phyloP scores from a whole-genome alignment of 2,888 invertebrate species.

The Rhingia rostrata region DNA sequence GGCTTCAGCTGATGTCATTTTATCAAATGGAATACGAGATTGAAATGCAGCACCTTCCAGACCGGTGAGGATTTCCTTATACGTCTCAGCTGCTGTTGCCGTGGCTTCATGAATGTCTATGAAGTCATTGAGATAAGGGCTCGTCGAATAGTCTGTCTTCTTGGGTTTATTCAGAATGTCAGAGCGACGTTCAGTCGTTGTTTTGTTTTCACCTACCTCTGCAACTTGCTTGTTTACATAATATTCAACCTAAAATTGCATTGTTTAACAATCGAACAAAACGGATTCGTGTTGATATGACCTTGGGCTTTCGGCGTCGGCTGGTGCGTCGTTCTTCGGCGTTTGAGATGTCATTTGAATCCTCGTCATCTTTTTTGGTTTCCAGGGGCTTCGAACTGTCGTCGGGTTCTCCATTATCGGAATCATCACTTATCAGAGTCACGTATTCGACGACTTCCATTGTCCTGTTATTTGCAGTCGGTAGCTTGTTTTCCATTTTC shows the following conservation, averaged over 20 bases:
- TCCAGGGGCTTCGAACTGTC: slow-evolving; percentile 43
- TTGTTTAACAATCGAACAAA: background rate
- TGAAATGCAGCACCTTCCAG: slow-evolving; percentile 97
- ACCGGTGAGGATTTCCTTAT: slow-evolving; percentile 80
- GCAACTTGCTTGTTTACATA: slow-evolving; percentile 71
- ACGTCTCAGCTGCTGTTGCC: slow-evolving; percentile 79
- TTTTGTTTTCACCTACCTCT: slow-evolving; percentile 52
- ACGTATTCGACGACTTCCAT: slow-evolving; percentile 80
- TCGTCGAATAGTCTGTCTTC: slow-evolving; percentile 75
- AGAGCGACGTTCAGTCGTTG: slow-evolving; percentile 65
- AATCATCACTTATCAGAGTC: slow-evolving; percentile 82
- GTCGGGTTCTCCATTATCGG: slow-evolving; percentile 76
- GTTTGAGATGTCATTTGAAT: slow-evolving; percentile 79
- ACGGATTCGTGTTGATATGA: slow-evolving; percentile 40
- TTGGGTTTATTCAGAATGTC: slow-evolving; percentile 72
- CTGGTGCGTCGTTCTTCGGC: slow-evolving; percentile 81
- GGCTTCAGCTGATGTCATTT: slow-evolving; percentile 96
- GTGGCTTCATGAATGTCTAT: slow-evolving; percentile 75
- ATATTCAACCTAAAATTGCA: slow-evolving; percentile 75
- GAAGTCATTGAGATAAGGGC: slow-evolving; percentile 76
- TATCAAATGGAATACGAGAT: slow-evolving; percentile 96
- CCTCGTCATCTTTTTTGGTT: slow-evolving; percentile 79
- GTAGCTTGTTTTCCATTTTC: slow-evolving; percentile 61
- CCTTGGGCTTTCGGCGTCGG: slow-evolving; percentile 82
- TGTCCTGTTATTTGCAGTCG: slow-evolving; percentile 45